Base-by-base conservation (phyloP, 2,797 vertebrate genomes). In the Potorous gilbertii region DNA sequence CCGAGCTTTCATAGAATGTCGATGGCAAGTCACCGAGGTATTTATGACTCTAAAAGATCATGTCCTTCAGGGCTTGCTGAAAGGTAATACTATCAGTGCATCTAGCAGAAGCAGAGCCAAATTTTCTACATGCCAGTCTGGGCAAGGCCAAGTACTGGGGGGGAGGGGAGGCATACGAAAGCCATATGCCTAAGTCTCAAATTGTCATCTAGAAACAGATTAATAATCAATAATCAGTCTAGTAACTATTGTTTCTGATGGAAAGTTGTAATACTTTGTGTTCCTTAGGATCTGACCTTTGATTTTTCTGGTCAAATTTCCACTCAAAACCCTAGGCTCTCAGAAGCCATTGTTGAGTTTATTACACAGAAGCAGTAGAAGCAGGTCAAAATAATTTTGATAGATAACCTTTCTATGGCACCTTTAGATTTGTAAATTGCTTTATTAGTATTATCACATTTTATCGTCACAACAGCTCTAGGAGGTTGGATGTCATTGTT, bases 321-420 rank as follows among this genome's bases (percentile, higher is more conserved):
- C 40, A 95, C 18, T 29, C 27, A 18, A 34, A 29, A 18, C 40
- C 13, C 50, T 89, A 54, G 2, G 74, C 50, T 93, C 55, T 95
- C 94, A 90, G 62, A 89, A 93, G 90, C 89, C 40, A 87, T 55
- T 91, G 5, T 57, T 92, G 81, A 95, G 87, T 89, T 95, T 94
- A 91, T 94, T 87, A 57, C 2, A 93, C 57, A 96, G 57, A 62
- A 96, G 62, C 57, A 94, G 59, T 95, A 21, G 54, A 95, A 29
- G 46, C 16, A 66, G 9, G 54, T 94, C 46, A 91, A 89, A 96
- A 95, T 74, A 74, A 74, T 74, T 40, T 2, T 40, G 66, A 74
- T 40, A 40, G 66, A n/a, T 74, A 40, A 74, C 0, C 1, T 74
- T 74, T 18, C 6, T 40, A 74, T 74, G 14, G 10, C 16, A 74